A percentile compares a stretch with the other conserved stretches of the same genome.
Conservation (phyloP, 1,140 invertebrate species). For the Littorina saxatilis region DNA sequence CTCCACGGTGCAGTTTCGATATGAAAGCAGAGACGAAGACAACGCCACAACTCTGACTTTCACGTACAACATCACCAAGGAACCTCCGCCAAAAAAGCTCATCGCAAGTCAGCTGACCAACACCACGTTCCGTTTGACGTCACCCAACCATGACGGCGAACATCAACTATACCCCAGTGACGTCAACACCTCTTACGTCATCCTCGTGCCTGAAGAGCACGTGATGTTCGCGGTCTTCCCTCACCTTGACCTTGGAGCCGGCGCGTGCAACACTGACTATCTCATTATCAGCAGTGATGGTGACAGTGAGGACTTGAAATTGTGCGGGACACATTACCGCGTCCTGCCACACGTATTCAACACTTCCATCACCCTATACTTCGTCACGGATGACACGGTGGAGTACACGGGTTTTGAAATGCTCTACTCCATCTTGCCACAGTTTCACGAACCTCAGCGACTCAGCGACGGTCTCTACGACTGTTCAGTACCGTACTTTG, state of each 20-base stretch:
- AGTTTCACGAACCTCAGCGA: not conserved
- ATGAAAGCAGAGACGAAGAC: too few relatives aligned
- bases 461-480: not conserved
- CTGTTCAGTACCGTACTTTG: not conserved
- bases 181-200: not conserved
- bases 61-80: too few relatives aligned
- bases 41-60: too few relatives aligned
- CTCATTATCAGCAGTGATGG: not conserved
- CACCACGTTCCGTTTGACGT: too few relatives aligned
- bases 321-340: not conserved
- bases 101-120: too few relatives aligned
- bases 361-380: not conserved
- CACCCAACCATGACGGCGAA: not conserved
- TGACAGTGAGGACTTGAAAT: not conserved
- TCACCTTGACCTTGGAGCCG: not conserved
- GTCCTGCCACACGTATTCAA: not conserved
- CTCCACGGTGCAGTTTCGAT: too few relatives aligned
- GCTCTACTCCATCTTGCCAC: not conserved
- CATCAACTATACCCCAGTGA: not conserved
- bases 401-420: slow-evolving; percentile 4
- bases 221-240: not conserved
- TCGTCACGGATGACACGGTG: not conserved
- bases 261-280: not conserved
- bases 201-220: not conserved
- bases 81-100: too few relatives aligned